A percentile compares a stretch with the other conserved stretches of the same genome.
These are phyloP conservation scores for Rutilus rutilus DNA, from an alignment of 2,113 vertebrate species.

Conservation along the genomic window DNA sequence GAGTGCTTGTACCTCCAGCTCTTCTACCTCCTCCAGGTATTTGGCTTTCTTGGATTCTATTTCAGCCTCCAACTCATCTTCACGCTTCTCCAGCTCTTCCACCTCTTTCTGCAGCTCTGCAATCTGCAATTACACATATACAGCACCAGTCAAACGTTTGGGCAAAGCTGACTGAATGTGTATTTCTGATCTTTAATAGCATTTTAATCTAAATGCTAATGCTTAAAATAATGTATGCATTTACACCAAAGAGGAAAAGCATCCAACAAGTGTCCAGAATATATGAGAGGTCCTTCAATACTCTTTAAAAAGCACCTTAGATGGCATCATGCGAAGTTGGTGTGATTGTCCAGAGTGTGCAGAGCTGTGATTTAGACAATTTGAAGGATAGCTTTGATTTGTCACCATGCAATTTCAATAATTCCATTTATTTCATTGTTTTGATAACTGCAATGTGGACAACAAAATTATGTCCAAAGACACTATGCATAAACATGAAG, in stretches of 20 bases:
- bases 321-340: background rate
- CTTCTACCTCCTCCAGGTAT: slow-evolving; percentile 66
- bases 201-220: background rate
- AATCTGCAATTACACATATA: slow-evolving; percentile 61
- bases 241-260: background rate
- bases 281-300: background rate
- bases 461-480: background rate
- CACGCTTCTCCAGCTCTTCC: slow-evolving; percentile 62
- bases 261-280: background rate
- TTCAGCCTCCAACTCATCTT: slow-evolving; percentile 70
- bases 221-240: background rate
- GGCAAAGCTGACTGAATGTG: background rate
- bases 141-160: background rate
- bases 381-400: background rate
- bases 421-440: background rate
- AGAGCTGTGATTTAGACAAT: background rate
- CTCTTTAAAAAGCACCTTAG: background rate
- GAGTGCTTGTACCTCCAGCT: slow-evolving; percentile 69
- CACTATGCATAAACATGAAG: background rate
- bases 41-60: slow-evolving; percentile 61
- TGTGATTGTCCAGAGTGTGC: background rate
- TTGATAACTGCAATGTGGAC: background rate
- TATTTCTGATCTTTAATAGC: background rate
- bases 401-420: background rate
- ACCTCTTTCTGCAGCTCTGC: slow-evolving; percentile 69